Evolutionary conservation across 1,140 invertebrate genomes (phyloP), one percentile per base, ranked within the genome.

Genomic region (Physella acuta): DNA sequence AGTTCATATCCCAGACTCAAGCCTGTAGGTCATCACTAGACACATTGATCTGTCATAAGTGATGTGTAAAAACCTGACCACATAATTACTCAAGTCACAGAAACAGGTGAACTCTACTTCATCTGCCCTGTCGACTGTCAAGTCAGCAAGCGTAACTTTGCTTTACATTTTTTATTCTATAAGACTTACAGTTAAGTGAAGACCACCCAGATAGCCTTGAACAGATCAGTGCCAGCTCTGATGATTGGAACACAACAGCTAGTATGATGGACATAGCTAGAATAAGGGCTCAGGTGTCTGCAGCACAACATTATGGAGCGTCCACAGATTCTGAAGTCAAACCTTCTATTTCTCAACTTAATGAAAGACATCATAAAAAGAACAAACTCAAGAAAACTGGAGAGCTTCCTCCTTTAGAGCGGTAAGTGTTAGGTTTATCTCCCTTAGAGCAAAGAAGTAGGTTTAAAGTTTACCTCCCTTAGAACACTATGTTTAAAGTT

Each of bases 161-260:
- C n/a, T n/a, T n/a, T n/a, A n/a, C 30, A 4, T 49, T 44, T 30
- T 28, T 30, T 11, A 58, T 30, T 39, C 39, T 2, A 8, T 56
- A 34, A 70, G 68, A 70, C 14, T 37, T 70, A 2, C 30, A 63
- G 2, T 30, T 70, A 24, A 63, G 60, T 31, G 37, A 49, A 36
- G 61, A 63, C 20, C 60, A n/a, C 20, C 52, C 51, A 26, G 61
- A 64, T 16, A 8, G 34, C 4, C 16, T 39, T 28, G 68, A 68
- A 17, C 37, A 59, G 16, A 33, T 30, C 2, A 68, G 66, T 60
- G 66, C 20, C 44, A 78, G 75, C 55, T 75, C 75, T 37, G 78
- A 81, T 56, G 76, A 79, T 49, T 79, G 76, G 78, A 73, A 73
- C 36, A 73, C 71, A 16, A 60, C 34, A 26, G 71, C 71, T 31